Conservation (phyloP, 2,888 invertebrate species). For the Onchidella celtica region DNA sequence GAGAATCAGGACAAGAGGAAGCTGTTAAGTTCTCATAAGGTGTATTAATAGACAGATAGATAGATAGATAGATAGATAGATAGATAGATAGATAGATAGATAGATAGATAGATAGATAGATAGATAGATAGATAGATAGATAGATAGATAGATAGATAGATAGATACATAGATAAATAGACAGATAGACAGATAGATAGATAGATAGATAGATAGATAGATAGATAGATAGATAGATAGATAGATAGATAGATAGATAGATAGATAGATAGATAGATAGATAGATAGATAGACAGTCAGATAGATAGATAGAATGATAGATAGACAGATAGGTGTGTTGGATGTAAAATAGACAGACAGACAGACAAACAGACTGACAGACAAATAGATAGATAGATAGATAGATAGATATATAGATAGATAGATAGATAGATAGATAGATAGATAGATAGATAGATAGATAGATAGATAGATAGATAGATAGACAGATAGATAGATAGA, state of each 20-base stretch:
- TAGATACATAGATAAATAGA: no score
- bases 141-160: not conserved
- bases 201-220: not conserved
- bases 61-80: not conserved
- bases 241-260: not conserved
- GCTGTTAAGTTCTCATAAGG: not conserved
- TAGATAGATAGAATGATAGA: no score
- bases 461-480: not conserved
- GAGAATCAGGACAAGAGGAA: not conserved
- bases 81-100: slow-evolving; percentile 10
- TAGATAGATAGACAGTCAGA: no score
- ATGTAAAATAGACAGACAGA: not conserved
- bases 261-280: not conserved
- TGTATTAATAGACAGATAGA: no score
- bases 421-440: not conserved
- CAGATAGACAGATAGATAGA: no score
- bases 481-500: no score
- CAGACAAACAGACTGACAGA: no score
- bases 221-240: not conserved
- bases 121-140: not conserved
- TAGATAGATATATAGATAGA: no score
- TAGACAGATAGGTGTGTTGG: no score
- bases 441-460: not conserved
- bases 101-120: slow-evolving; percentile 1
- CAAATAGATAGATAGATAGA: no score